Percentiles rank a stretch among this genome's conserved stretches.
Conservation (phyloP, 2,797 vertebrate species). For the Melanotaenia trifasciata region DNA sequence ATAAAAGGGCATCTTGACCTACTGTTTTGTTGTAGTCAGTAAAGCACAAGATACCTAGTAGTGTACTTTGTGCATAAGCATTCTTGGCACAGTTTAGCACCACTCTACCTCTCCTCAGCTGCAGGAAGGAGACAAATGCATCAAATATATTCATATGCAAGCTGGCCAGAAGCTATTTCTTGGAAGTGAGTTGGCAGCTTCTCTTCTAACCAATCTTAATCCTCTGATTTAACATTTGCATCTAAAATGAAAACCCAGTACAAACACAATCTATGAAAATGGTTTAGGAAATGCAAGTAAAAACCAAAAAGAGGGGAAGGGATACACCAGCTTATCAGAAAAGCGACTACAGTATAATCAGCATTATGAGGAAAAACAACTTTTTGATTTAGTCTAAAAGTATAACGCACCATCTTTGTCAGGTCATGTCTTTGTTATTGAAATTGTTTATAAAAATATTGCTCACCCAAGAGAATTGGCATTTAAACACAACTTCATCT, state of each 20-base stretch:
- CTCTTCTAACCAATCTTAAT: background rate
- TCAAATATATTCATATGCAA: constrained; percentile 30
- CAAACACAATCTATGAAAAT: background rate
- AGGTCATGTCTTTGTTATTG: background rate
- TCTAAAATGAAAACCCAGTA: constrained; percentile 7
- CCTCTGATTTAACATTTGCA: constrained; percentile 8
- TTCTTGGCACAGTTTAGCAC: background rate
- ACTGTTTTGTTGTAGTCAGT: background rate
- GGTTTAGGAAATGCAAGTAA: background rate
- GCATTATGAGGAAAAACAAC: background rate
- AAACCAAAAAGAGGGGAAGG: background rate
- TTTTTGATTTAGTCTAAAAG: background rate
- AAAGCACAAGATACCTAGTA: background rate
- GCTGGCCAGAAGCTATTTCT: constrained; percentile 1
- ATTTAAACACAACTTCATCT: background rate
- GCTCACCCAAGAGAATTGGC: background rate
- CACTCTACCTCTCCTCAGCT: no score
- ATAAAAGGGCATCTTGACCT: constrained; percentile 9
- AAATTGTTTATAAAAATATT: background rate
- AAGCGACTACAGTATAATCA: background rate
- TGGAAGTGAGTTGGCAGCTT: background rate
- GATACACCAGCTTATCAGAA: background rate
- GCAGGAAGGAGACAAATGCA: background rate
- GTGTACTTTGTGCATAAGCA: background rate
- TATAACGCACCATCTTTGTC: background rate